Base-by-base conservation (phyloP, 2,113 vertebrate species). In the Chaetodon auriga region DNA sequence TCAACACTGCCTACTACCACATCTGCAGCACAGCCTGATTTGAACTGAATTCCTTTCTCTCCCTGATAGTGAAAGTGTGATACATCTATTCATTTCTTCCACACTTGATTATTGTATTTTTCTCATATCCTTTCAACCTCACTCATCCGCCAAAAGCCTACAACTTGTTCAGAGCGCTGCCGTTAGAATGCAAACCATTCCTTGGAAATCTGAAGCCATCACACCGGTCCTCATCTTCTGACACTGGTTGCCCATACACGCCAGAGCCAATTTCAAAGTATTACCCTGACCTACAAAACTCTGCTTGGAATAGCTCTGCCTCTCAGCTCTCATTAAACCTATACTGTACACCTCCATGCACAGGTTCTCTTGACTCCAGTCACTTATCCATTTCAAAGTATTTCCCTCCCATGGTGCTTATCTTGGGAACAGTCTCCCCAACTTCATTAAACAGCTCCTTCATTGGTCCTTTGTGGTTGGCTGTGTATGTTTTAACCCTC, bases 251-350 rank as follows among this genome's bases (percentile, higher is more conserved):
- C 13, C 21, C 54, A 48, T 35, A 21, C 55, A 58, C 30, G n/a
- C 21, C 69, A 46, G 36, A 71, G 68, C 2, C 35, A 55, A 69
- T 53, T 53, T 69, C 35, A 54, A 70, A 68, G 53, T 41, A 43
- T 43, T 57, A 58, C 36, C 8, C 48, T 55, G 58, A 71, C 38
- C 60, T 64, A 46, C 48, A 46, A 62, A 62, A 21, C 65, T 35
- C 45, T 78, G 43, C 21, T 19, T 61, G 23, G 46, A 54, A 43
- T n/a, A 19, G 19, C 38, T 21, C 12, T 63, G 58, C 60, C 36
- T 16, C 46, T 80, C 15, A 79, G 38, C 57, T 7, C 45, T 62
- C 66, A 79, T 61, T 70, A 70, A 70, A 43, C n/a, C n/a, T 61
- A 9, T 18, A 30, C 36, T 45, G 53, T 23, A 57, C 43, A 60